These are phyloP conservation scores for Ditylenchus dipsaci DNA, from an alignment of 1,140 invertebrate genomes.

Conservation along the genomic window DNA sequence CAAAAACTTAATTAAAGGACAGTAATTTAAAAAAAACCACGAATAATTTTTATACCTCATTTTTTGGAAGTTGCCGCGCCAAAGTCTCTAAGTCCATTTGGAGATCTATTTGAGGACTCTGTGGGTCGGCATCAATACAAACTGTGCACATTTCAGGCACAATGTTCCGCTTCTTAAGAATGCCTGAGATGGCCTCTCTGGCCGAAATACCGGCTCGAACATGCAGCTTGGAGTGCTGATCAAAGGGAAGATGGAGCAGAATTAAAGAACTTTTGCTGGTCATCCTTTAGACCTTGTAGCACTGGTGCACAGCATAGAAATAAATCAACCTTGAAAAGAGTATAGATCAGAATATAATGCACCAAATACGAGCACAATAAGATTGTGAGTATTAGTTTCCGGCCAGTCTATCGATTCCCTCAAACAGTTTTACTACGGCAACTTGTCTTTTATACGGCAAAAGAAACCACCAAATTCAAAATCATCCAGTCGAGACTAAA, in stretches of 20 bases:
- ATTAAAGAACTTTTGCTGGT: constrained; percentile 20
- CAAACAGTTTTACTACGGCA: too few relatives aligned
- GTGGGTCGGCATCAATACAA: constrained; percentile 39
- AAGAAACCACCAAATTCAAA: too few relatives aligned
- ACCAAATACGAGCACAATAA: too few relatives aligned
- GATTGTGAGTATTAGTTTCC: too few relatives aligned
- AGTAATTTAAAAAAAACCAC: too few relatives aligned
- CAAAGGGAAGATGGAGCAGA: constrained; percentile 41
- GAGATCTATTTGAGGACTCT: constrained; percentile 43
- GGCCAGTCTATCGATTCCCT: too few relatives aligned
- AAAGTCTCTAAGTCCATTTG: constrained; percentile 34
- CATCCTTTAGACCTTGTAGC: background rate
- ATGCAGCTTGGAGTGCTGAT: constrained; percentile 43
- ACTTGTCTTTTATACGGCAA: too few relatives aligned
- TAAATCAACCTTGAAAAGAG: too few relatives aligned
- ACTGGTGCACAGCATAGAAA: too few relatives aligned
- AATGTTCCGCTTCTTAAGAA: constrained; percentile 47
- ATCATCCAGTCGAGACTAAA: too few relatives aligned
- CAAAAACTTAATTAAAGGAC: too few relatives aligned
- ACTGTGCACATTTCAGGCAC: constrained; percentile 43
- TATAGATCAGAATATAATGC: too few relatives aligned
- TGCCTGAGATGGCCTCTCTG: constrained; percentile 37
- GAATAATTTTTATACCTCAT: constrained; percentile 10
- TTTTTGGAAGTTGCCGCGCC: constrained; percentile 21
- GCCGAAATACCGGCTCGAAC: constrained; percentile 41